Evolutionary conservation across 2,888 invertebrate species (phyloP), one percentile per base, ranked within the genome.

Genomic region (Ischnura elegans): DNA sequence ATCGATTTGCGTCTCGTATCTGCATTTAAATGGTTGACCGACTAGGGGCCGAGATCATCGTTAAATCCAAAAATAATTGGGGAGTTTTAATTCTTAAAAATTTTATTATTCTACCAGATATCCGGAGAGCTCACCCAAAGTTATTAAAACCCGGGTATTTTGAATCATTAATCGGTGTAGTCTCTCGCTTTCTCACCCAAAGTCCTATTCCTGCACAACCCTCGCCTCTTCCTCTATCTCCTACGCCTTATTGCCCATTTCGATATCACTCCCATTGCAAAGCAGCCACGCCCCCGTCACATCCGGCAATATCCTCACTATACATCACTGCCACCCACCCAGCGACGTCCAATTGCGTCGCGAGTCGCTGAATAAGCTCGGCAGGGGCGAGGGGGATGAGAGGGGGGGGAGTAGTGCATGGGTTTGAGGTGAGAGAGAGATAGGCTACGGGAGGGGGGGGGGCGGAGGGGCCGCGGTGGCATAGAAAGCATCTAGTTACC

Each of bases 181-280:
- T 36, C 42, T 42, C 25, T 61, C 25, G 61, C 43, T 66, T 45
- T n/a, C 61, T 42, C 51, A n/a, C 42, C 42, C 36, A 47, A 21
- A n/a, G 19, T 51, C 55, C 61, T 43, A 25, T 90, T 55, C 87
- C 87, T 55, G 42, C 1, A 10, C 55, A 25, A 61, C 66, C 29
- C 66, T 29, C 29, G 25, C 43, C 42, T 87, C 61, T 61, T 42
- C n/a, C 66, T 43, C 25, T 25, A 43, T 45, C 61, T 45, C 90
- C 66, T 66, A 90, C 90, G 90, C 90, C 90, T 66, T 55, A 55
- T 90, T 61, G 55, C 90, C 76, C 43, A 61, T 90, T 90, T 61
- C 66, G 90, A 90, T 90, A 90, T 90, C 90, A 90, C 66, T 90
- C 90, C 61, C 90, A 76, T 76, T 76, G 90, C 90, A 61, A 43